Conservation (phyloP, 2,797 vertebrate species). For the Zenarchopterus dispar region DNA sequence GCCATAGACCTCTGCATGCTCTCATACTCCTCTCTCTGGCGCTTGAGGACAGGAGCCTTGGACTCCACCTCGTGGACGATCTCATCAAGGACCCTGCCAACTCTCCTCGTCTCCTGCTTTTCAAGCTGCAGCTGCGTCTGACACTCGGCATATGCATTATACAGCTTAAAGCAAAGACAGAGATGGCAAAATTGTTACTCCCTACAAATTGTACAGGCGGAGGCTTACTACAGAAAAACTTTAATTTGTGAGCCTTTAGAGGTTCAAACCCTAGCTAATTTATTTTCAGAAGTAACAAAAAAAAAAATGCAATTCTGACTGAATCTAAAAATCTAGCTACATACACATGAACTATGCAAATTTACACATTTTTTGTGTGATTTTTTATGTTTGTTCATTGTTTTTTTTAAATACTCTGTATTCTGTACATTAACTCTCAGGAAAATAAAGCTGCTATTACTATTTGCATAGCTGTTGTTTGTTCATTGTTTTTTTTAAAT, state of each 20-base stretch:
- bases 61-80: conserved; percentile 94
- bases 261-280: too few species aligned
- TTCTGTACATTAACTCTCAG: too few species aligned
- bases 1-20: conserved; percentile 91
- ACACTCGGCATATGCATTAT: conserved; percentile 93
- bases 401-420: too few species aligned
- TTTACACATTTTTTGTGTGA: background rate
- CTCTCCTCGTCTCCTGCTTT: conserved; percentile 90
- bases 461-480: too few species aligned
- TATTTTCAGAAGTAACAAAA: too few species aligned
- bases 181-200: background rate
- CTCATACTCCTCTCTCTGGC: conserved; percentile 94
- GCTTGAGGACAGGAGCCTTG: conserved; percentile 92
- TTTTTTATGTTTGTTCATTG: too few species aligned
- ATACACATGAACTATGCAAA: background rate
- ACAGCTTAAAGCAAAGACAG: conserved; percentile 80
- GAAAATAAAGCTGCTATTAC: too few species aligned
- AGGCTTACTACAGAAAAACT: too few species aligned
- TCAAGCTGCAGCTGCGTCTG: conserved; percentile 93
- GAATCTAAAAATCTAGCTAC: too few species aligned
- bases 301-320: too few species aligned
- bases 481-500: too few species aligned
- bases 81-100: conserved; percentile 92
- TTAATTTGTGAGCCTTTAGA: too few species aligned
- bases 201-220: background rate